Evolutionary conservation across 30 jellyfish, hydroid and myxozoan genomes (phyloP).

Genomic region (Hydractinia symbiolongicarpus): DNA sequence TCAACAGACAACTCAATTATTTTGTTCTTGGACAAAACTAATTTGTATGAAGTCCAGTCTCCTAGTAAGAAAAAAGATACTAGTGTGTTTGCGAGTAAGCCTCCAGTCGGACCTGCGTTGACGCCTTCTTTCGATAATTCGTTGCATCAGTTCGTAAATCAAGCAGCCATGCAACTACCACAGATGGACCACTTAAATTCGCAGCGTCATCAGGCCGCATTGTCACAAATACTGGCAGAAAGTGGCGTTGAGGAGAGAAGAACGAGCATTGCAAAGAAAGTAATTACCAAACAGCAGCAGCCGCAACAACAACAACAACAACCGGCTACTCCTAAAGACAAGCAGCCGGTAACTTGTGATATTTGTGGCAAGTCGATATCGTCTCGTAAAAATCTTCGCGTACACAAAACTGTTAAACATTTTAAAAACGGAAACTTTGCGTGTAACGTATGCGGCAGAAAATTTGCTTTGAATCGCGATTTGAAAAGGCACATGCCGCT

Average conservation of each 20-base stretch:
- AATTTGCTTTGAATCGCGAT: constrained; percentile 45
- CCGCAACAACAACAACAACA: neutral
- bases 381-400: constrained; percentile 40
- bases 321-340: constrained; percentile 18
- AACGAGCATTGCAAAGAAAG: constrained; percentile 10
- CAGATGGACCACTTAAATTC: constrained; percentile 23
- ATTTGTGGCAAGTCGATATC: constrained; percentile 39
- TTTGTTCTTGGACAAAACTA: constrained; percentile 17
- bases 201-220: neutral
- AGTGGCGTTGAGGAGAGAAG: neutral
- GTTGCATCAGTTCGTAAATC: constrained; percentile 11
- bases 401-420: constrained; percentile 37
- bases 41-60: neutral
- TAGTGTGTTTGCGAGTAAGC: neutral
- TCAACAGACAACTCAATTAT: constrained; percentile 4
- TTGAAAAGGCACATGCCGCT: constrained; percentile 39
- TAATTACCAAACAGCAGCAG: constrained; percentile 5
- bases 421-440: constrained; percentile 41
- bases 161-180: constrained; percentile 14
- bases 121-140: neutral
- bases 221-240: neutral
- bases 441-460: constrained; percentile 38
- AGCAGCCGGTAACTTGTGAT: constrained; percentile 39
- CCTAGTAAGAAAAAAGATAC: neutral
- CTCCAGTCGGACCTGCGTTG: constrained; percentile 3